Conservation (phyloP, 2,888 invertebrate genomes). For the Agriopis marginaria region DNA sequence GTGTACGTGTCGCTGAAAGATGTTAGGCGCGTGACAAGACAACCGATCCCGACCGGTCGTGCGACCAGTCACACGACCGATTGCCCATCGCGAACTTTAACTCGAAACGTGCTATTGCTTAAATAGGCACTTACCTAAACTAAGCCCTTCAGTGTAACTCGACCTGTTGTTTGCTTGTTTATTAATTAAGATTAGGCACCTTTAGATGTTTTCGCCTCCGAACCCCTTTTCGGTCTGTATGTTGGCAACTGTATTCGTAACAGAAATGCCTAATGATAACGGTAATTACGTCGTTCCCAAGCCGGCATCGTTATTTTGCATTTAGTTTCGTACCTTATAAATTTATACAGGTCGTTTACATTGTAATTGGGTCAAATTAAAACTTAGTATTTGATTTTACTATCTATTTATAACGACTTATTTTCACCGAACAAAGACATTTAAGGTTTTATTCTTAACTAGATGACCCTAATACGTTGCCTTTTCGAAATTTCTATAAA, state of each 20-base stretch:
- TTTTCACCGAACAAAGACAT: neutral
- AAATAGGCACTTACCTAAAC: slow-evolving; percentile 76
- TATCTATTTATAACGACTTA: slow-evolving; percentile 2
- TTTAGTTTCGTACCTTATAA: slow-evolving; percentile 49
- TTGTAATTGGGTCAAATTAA: slow-evolving; percentile 44
- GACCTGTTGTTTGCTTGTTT: slow-evolving; percentile 73
- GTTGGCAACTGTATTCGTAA: slow-evolving; percentile 52
- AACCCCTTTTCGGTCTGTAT: slow-evolving; percentile 55
- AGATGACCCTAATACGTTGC: too few relatives aligned
- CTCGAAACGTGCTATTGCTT: slow-evolving; percentile 80
- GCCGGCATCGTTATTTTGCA: slow-evolving; percentile 52
- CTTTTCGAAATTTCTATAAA: too few relatives aligned
- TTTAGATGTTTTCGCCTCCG: slow-evolving; percentile 57
- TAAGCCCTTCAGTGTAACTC: slow-evolving; percentile 63
- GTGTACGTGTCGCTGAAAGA: slow-evolving; percentile 66
- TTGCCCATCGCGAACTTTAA: slow-evolving; percentile 53
- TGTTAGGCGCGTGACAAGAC: slow-evolving; percentile 58
- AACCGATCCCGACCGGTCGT: slow-evolving; percentile 41
- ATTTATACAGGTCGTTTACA: slow-evolving; percentile 36
- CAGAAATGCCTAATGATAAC: slow-evolving; percentile 50
- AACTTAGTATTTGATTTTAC: slow-evolving; percentile 38
- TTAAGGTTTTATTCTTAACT: too few relatives aligned
- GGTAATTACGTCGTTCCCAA: slow-evolving; percentile 51
- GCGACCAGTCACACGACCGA: slow-evolving; percentile 43
- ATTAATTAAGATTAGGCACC: slow-evolving; percentile 73